phyloP scores from a whole-genome alignment of 2,113 vertebrate genomes.

The Colinus virginianus region DNA sequence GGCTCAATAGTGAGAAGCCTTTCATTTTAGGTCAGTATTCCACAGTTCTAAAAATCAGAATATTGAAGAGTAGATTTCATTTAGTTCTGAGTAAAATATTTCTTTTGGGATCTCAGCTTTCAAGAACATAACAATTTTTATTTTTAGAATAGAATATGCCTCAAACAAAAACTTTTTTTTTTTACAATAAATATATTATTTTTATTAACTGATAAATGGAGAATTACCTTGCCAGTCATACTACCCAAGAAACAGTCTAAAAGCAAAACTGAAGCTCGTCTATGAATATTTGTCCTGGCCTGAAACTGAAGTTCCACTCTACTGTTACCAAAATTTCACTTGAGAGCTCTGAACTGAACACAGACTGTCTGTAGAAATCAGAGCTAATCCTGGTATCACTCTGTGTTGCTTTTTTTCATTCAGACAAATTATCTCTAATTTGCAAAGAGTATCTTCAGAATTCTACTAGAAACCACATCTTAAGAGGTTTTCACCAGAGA shows the following conservation, averaged over 20 bases:
- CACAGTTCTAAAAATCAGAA: background rate
- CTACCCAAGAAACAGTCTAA: background rate
- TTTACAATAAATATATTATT: background rate
- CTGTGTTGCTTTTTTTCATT: background rate
- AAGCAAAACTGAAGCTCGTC: background rate
- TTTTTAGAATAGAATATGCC: background rate
- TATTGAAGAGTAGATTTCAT: rapidly evolving
- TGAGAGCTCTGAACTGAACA: background rate
- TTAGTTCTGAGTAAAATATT: background rate
- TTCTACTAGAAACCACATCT: background rate
- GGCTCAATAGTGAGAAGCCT: background rate
- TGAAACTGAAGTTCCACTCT: background rate
- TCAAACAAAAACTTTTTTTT: background rate
- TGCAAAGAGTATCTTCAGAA: background rate
- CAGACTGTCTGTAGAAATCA: background rate
- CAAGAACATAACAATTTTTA: background rate
- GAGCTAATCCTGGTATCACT: rapidly evolving
- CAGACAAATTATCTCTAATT: background rate
- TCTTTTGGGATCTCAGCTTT: background rate
- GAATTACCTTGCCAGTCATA: background rate
- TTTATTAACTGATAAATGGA: background rate
- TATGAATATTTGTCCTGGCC: background rate
- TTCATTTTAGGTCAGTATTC: background rate
- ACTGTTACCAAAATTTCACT: background rate
- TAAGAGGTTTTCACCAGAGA: background rate